Evolutionary conservation across 2,797 vertebrate genomes (phyloP).

Genomic region (Gadopsis bispinosus): DNA sequence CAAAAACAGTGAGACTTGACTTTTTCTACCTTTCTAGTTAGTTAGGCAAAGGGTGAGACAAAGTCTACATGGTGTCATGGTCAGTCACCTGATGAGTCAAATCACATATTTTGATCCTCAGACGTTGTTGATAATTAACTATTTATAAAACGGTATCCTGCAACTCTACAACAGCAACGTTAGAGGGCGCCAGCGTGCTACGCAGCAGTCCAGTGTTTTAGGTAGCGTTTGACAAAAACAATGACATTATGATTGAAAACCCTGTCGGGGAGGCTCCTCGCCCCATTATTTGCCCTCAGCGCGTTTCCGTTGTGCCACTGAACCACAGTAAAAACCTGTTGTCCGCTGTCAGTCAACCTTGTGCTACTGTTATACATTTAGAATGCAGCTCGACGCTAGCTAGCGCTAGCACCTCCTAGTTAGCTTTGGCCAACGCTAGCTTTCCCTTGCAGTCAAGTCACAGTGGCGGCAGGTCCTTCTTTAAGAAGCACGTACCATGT

Average conservation of each 20-base stretch:
- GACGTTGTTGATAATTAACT: not conserved
- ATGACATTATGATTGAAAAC: not conserved
- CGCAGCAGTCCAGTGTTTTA: too few relatives aligned
- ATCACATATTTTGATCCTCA: not conserved
- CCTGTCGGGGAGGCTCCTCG: not conserved
- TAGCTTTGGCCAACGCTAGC: slow-evolving; percentile 2
- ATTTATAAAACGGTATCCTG: not conserved
- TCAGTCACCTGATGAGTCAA: not conserved
- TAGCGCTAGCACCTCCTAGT: not conserved
- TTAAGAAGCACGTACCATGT: slow-evolving; percentile 15
- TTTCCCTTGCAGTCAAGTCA: not conserved
- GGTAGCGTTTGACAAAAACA: not conserved
- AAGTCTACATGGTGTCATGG: not conserved
- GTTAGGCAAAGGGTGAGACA: not conserved
- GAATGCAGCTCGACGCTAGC: not conserved
- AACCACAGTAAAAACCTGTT: too few relatives aligned
- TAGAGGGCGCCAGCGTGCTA: slow-evolving; percentile 27
- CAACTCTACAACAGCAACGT: not conserved
- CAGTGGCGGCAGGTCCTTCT: not conserved
- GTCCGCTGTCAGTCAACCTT: not conserved
- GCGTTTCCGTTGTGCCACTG: not conserved
- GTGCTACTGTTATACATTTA: not conserved
- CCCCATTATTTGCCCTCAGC: not conserved
- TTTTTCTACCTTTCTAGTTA: not conserved
- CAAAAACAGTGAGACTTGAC: not conserved